Evolutionary conservation across 2,797 vertebrate species (phyloP).

Genomic region (Tangara arthus): DNA sequence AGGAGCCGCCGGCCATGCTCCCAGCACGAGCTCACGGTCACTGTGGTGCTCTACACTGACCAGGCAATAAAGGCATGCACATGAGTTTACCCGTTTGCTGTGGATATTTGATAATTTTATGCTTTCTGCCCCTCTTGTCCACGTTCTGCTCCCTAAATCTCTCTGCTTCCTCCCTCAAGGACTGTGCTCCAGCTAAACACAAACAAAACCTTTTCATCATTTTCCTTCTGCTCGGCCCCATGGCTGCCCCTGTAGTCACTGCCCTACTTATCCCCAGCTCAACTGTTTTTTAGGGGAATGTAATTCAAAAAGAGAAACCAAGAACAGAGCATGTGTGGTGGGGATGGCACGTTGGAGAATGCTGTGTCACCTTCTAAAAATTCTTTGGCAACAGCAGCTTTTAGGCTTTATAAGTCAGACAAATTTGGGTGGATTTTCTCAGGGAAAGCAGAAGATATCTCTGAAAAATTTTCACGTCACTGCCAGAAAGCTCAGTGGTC

Average conservation of each 20-base stretch:
- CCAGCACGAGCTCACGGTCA: background rate
- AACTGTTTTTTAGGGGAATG: background rate
- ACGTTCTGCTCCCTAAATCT: background rate
- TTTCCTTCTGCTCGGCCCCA: background rate
- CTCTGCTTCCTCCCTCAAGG: background rate
- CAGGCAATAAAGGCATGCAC: fast-evolving
- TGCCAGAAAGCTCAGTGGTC: conserved; percentile 49
- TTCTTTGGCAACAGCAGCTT: conserved; percentile 60
- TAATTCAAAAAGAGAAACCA: background rate
- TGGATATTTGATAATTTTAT: background rate
- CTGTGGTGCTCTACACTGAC: fast-evolving
- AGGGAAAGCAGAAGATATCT: conserved; percentile 35
- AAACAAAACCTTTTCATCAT: background rate
- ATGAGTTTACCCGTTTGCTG: background rate
- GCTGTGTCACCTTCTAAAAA: conserved; percentile 67
- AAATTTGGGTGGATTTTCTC: conserved; percentile 58
- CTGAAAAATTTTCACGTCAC: conserved; percentile 35
- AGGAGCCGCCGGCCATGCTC: background rate
- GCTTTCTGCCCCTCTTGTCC: background rate
- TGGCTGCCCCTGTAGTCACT: background rate
- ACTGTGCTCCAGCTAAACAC: background rate
- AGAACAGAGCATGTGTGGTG: conserved; percentile 26
- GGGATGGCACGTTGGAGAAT: conserved; percentile 22
- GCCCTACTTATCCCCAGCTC: conserved; percentile 28
- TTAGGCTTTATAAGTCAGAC: conserved; percentile 45